Conservation (phyloP, 2,797 vertebrate species). For the Craterocephalus amniculus region DNA sequence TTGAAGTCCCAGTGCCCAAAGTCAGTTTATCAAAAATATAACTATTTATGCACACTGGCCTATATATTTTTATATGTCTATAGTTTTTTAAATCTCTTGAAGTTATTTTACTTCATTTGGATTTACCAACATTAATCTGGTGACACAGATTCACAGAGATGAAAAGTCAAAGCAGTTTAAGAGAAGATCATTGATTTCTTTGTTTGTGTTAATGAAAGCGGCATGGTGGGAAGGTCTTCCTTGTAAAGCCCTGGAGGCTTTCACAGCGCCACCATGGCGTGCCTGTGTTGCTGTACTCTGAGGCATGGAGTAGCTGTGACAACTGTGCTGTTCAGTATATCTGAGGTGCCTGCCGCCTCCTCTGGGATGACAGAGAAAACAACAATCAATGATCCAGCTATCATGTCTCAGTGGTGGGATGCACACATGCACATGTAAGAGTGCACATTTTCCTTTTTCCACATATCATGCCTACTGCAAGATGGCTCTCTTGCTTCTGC, state of each 20-base stretch:
- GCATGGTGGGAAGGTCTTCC: conserved; percentile 20
- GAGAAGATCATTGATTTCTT: conserved; percentile 12
- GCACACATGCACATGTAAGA: conserved; percentile 4
- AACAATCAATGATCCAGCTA: conserved; percentile 54
- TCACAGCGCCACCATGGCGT: conserved; percentile 18
- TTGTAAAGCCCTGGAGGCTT: conserved; percentile 45
- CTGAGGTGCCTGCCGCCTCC: conserved; percentile 35
- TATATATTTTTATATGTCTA: not conserved
- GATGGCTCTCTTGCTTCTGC: not conserved
- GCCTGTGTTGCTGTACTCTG: conserved; percentile 21
- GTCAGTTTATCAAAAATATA: too few relatives aligned
- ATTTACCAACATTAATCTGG: not conserved
- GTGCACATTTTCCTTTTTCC: conserved; percentile 22
- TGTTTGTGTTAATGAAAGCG: conserved; percentile 31
- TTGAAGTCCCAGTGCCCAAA: not conserved
- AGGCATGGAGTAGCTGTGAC: conserved; percentile 41
- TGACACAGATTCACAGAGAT: not conserved
- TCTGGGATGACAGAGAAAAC: conserved; percentile 52
- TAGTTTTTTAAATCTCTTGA: not conserved
- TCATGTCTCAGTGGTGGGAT: conserved; percentile 32
- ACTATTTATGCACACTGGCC: too few relatives aligned
- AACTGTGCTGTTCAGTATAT: conserved; percentile 44
- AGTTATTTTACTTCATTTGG: not conserved
- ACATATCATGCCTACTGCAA: conserved; percentile 6
- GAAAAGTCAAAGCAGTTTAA: conserved; percentile 19